Conservation (phyloP, 2,888 invertebrate genomes). For the Megamerina dolium region DNA sequence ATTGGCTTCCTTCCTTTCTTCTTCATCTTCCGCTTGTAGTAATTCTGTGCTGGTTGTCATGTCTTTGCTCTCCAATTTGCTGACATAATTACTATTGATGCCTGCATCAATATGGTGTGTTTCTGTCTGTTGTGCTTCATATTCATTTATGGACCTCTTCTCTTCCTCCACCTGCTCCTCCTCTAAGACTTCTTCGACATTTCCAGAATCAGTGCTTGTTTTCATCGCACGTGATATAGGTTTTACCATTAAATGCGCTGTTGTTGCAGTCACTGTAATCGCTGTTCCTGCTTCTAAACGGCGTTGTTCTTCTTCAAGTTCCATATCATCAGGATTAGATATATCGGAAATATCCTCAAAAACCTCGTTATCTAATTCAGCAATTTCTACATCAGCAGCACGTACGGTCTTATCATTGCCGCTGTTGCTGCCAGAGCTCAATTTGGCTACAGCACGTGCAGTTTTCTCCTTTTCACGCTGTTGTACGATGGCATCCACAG, state of each 20-base stretch:
- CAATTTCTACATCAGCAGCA: slow-evolving; percentile 50
- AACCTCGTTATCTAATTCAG: slow-evolving; percentile 54
- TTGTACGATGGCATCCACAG: slow-evolving; percentile 86
- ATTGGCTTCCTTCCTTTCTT: neutral
- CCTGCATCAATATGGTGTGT: slow-evolving; percentile 10
- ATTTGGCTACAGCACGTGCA: slow-evolving; percentile 76
- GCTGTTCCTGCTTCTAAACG: slow-evolving; percentile 16
- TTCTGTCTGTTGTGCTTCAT: too few relatives aligned
- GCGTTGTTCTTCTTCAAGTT: slow-evolving; percentile 37
- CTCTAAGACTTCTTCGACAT: slow-evolving; percentile 46
- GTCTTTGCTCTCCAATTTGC: neutral
- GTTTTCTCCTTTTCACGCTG: slow-evolving; percentile 77
- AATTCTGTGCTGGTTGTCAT: neutral
- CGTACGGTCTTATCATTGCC: slow-evolving; percentile 52
- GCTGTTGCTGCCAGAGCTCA: slow-evolving; percentile 69
- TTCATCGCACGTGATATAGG: slow-evolving; percentile 46
- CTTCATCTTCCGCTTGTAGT: neutral
- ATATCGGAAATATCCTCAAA: slow-evolving; percentile 55
- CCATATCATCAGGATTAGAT: slow-evolving; percentile 50
- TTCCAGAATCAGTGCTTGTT: slow-evolving; percentile 48
- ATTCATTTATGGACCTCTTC: neutral
- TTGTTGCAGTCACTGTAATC: slow-evolving; percentile 8
- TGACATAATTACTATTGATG: slow-evolving; percentile 12
- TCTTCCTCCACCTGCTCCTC: slow-evolving; percentile 35
- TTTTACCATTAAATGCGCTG: slow-evolving; percentile 29